A percentile compares a stretch with the other conserved stretches of the same genome.
Conservation (phyloP, 2,888 invertebrate species). For the Alviniconcha strummeri region DNA sequence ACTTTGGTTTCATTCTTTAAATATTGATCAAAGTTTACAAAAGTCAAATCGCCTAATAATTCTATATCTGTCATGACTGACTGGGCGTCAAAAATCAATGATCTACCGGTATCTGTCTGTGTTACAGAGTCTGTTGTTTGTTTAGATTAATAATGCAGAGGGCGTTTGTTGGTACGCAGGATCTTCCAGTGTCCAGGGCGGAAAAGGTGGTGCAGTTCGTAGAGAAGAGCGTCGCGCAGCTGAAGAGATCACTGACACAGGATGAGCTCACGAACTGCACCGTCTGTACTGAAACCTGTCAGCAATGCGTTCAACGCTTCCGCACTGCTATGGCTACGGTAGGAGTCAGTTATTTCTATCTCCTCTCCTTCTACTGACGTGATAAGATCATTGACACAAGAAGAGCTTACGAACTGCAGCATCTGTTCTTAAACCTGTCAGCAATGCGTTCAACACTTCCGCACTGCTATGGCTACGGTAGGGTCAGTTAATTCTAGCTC, state of each 20-base stretch:
- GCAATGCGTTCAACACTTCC: neutral
- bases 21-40: too few species aligned
- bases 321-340: constrained; percentile 20
- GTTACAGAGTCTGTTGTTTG: too few species aligned
- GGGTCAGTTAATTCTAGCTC: too few species aligned
- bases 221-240: neutral
- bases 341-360: too few species aligned
- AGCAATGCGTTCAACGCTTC: neutral
- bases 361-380: neutral
- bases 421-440: neutral
- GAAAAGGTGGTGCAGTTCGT: constrained; percentile 33
- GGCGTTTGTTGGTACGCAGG: constrained; percentile 5
- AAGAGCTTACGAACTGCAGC: neutral
- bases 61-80: too few species aligned
- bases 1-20: too few species aligned
- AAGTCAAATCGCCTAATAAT: too few species aligned
- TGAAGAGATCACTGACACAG: neutral
- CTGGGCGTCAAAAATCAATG: too few species aligned
- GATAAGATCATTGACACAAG: neutral
- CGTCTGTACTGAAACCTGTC: constrained; percentile 3
- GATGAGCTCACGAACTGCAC: neutral
- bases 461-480: constrained; percentile 20
- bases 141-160: too few species aligned
- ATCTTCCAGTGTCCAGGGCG: constrained; percentile 9
- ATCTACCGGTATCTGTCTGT: too few species aligned